Percentiles rank a stretch among this genome's conserved stretches.
phyloP scores from a whole-genome alignment of 2,113 vertebrate genomes.

The Sinocyclocheilus maitianheensis region DNA sequence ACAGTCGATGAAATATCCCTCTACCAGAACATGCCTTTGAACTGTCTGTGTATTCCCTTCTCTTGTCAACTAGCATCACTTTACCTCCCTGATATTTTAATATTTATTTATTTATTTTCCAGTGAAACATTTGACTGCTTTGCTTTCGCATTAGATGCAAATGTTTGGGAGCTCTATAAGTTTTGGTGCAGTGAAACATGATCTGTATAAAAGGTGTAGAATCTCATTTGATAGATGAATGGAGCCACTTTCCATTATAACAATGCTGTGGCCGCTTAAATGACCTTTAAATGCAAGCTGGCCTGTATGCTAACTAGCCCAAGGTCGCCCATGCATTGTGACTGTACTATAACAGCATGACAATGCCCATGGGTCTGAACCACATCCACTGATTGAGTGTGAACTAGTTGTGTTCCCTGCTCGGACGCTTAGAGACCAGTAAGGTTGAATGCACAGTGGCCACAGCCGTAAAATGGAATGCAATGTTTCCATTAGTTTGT shows the following conservation, averaged over 20 bases:
- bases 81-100: slow-evolving; percentile 27
- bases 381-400: slow-evolving; percentile 19
- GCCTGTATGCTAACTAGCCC: slow-evolving; percentile 42
- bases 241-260: neutral
- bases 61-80: slow-evolving; percentile 42
- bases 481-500: slow-evolving; percentile 58
- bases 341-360: slow-evolving; percentile 13
- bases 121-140: slow-evolving; percentile 8
- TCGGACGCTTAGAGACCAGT: slow-evolving; percentile 42
- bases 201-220: neutral
- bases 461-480: slow-evolving; percentile 23
- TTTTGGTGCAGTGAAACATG: neutral
- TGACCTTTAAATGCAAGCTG: slow-evolving; percentile 10
- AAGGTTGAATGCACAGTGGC: slow-evolving; percentile 37
- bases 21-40: slow-evolving; percentile 61
- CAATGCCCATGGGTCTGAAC: slow-evolving; percentile 8
- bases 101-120: slow-evolving; percentile 5
- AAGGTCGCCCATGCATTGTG: slow-evolving; percentile 26
- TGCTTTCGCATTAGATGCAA: neutral
- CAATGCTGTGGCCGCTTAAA: slow-evolving; percentile 9
- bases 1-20: slow-evolving; percentile 56
- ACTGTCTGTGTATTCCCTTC: slow-evolving; percentile 53
- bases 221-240: slow-evolving; percentile 20
- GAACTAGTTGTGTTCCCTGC: slow-evolving; percentile 42
- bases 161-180: neutral